Evolutionary conservation across 2,888 invertebrate genomes (phyloP), one percentile per base, ranked within the genome.

Genomic region (Ernsta delagoae): DNA sequence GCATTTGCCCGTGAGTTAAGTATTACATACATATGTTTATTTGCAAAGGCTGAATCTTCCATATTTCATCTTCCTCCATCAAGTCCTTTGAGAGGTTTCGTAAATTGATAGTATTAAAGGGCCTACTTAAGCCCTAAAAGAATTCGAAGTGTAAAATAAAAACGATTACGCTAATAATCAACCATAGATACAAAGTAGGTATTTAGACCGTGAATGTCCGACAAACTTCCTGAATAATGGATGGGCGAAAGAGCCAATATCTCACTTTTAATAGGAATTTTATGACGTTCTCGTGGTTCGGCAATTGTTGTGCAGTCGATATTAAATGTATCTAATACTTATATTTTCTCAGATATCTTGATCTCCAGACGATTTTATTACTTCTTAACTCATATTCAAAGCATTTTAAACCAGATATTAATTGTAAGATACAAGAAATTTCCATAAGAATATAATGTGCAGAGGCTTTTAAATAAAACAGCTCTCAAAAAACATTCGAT

Each of bases 251-350:
- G 36, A 61, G 67, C 48, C 68, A 62, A 69, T 69, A 69, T 63
- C 69, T 69, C 69, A 69, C 69, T 69, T 69, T 69, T 69, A 69
- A 69, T 69, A 69, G 69, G 69, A 69, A 56, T 69, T 69, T 69
- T 69, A 63, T 69, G 63, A 63, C 69, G 63, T 39, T 57, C 36
- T 57, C 7, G 57, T 39, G 57, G 12, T 57, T 12, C 36, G 57
- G 36, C 57, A 57, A 34, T 54, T 54, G 54, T 31, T 54, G 31
- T 12, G 48, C 48, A 48, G 50, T 8, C 16, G 50, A 50, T 50
- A 50, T 16, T 50, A 50, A 24, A 24, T 24, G 16, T 50, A 24
- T 24, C 1, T 24, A 24, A 24, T 24, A 24, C 24, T 24, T 3
- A 50, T 50, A 50, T 50, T 50, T 50, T 50, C 50, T 50, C 0